Evolutionary conservation across 1,140 invertebrate species (phyloP), one percentile per base, ranked within the genome.

Genomic region (Diuraphis noxia): DNA sequence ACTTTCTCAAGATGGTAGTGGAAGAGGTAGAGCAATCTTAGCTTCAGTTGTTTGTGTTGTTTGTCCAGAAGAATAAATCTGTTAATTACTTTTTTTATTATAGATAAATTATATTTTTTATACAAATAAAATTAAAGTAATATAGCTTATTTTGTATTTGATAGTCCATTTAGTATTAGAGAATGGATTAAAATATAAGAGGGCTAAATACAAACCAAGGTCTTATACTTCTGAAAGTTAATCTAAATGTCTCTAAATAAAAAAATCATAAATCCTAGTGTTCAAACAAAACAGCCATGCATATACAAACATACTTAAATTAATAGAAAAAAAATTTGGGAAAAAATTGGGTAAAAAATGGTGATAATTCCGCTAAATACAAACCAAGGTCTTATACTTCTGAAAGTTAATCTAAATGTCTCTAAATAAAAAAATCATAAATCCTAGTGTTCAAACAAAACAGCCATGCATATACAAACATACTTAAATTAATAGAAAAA

Each of bases 1-100:
- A 19, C 86, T 92, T 10, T 92, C 92, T 19, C 38, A 88, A 72
- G 85, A 92, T 30, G 82, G 91, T 1, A 92, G 92, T 52, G 77
- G 77, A 92, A 77, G 46, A 82, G 89, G 89, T 79, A 77, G 77
- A 38, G 89, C 77, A n/a, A 34, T 91, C 19, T 3, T 91, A 34
- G 89, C 89, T 82, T 77, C 89, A 13, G 43, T 77, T 0, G 89
- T 91, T 86, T 82, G 81, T 82, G 43, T 77, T 0, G 89, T 91
- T 86, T 82, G 81, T 82, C 56, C 56, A 72, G 30, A 6, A n/a
- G 0, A 25, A 40, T 25, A 40, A 81, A 4, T 40, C 36, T 25
- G 8, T 34, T 17, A 2, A n/a, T 72, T n/a, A 34, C n/a, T 17
- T 72, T 72, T 72, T 17, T 72, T n/a, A n/a, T n/a, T n/a, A n/a